Evolutionary conservation across 1,140 invertebrate species (phyloP).

Genomic region (Dendroctonus ponderosae): DNA sequence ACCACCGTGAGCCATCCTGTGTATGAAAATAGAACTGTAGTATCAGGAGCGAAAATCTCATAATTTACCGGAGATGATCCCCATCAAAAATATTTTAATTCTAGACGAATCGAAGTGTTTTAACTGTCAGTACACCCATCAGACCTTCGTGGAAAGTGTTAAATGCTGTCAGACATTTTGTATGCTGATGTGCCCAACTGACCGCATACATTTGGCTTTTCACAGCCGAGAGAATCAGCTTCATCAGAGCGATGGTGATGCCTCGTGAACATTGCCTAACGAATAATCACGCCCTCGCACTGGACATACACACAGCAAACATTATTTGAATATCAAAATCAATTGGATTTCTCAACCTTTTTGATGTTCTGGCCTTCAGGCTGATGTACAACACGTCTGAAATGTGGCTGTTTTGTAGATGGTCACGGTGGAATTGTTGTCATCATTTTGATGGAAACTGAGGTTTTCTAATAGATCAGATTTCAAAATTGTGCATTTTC

Average conservation of each 20-base stretch:
- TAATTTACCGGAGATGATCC: too few species aligned
- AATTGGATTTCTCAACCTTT: conserved; percentile 8
- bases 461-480: too few species aligned
- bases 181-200: conserved; percentile 36
- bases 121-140: conserved; percentile 26
- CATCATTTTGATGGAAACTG: too few species aligned
- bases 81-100: too few species aligned
- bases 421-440: too few species aligned
- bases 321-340: conserved; percentile 39
- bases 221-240: conserved; percentile 29
- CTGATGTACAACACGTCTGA: too few species aligned
- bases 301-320: conserved; percentile 27
- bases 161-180: conserved; percentile 32
- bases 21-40: too few species aligned
- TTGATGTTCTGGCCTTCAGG: too few species aligned
- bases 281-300: conserved; percentile 26
- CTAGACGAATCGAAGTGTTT: conserved; percentile 21
- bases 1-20: too few species aligned
- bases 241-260: conserved; percentile 26
- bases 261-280: conserved; percentile 20
- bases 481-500: too few species aligned
- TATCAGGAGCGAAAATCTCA: too few species aligned
- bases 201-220: conserved; percentile 34
- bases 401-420: too few species aligned
- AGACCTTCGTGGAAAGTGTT: conserved; percentile 27